phyloP scores from a whole-genome alignment of 2,113 vertebrate genomes.

The Hippocampus zosterae region DNA sequence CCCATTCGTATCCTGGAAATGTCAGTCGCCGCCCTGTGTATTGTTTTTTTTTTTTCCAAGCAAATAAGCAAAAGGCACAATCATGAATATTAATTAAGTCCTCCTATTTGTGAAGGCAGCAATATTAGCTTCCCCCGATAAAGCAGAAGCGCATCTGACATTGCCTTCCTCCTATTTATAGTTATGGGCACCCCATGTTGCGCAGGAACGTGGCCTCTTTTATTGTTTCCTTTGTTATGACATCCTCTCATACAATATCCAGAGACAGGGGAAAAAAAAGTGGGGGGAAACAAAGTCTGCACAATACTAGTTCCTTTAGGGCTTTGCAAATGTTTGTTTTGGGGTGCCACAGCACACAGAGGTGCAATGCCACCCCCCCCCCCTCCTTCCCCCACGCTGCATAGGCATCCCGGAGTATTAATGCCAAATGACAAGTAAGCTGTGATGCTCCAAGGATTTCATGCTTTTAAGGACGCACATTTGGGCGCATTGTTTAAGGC shows the following conservation, averaged over 20 bases:
- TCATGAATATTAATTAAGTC: background rate
- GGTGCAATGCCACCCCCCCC: constrained; percentile 52
- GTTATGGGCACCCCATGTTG: constrained; percentile 58
- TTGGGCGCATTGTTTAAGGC: constrained; percentile 74
- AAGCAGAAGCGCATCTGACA: constrained; percentile 21
- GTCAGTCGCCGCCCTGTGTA: background rate
- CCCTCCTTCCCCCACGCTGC: constrained; percentile 16
- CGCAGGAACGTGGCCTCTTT: constrained; percentile 61
- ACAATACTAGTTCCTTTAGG: constrained; percentile 63
- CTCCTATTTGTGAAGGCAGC: constrained; percentile 11
- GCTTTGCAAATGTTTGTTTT: constrained; percentile 64
- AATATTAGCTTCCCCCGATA: constrained; percentile 27
- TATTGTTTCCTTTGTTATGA: constrained; percentile 72
- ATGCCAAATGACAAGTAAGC: constrained; percentile 71
- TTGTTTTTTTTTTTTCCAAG: background rate
- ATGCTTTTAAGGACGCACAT: constrained; percentile 73
- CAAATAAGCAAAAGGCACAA: background rate
- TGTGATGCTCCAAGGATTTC: constrained; percentile 71
- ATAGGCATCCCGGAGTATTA: constrained; percentile 69
- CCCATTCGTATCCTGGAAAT: background rate
- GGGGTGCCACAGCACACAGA: constrained; percentile 54
- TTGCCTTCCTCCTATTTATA: constrained; percentile 50
- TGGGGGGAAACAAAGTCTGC: background rate
- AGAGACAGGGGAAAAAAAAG: constrained; percentile 32
- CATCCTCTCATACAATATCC: constrained; percentile 64